Percentiles rank a stretch among this genome's conserved stretches.
Conservation (phyloP, 2,797 vertebrate genomes). For the Microctenopoma steveboyesi region DNA sequence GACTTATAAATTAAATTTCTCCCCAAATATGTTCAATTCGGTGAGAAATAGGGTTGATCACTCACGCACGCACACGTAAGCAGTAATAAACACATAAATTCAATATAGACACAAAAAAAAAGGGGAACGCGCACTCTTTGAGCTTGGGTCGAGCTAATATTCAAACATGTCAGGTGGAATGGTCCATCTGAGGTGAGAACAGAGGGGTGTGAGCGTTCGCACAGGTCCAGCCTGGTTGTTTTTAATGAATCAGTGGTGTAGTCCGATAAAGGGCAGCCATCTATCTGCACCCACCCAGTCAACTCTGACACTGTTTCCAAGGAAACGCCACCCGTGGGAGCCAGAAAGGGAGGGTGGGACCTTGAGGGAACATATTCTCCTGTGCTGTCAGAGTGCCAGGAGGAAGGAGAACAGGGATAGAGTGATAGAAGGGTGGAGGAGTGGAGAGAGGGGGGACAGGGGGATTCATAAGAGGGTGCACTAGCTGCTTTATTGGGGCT, state of each 20-base stretch:
- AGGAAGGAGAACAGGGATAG: slow-evolving; percentile 74
- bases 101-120: slow-evolving; percentile 44
- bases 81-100: slow-evolving; percentile 52
- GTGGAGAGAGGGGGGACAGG: slow-evolving; percentile 33
- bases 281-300: slow-evolving; percentile 85
- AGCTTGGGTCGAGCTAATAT: slow-evolving; percentile 68
- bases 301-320: slow-evolving; percentile 88
- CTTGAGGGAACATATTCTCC: slow-evolving; percentile 84
- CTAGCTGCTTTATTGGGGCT: slow-evolving; percentile 77
- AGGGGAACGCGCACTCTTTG: slow-evolving; percentile 27
- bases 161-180: slow-evolving; percentile 73
- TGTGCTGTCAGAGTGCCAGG: slow-evolving; percentile 77
- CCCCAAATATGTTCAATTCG: slow-evolving; percentile 60
- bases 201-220: slow-evolving; percentile 67
- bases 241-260: slow-evolving; percentile 83
- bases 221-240: slow-evolving; percentile 67
- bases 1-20: slow-evolving; percentile 56
- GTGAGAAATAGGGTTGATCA: slow-evolving; percentile 53
- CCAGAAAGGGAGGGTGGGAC: slow-evolving; percentile 73
- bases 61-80: slow-evolving; percentile 32
- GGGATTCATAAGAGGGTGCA: slow-evolving; percentile 58
- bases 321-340: slow-evolving; percentile 85
- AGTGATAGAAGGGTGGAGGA: slow-evolving; percentile 69
- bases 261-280: slow-evolving; percentile 86
- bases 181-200: slow-evolving; percentile 69